These are phyloP conservation scores for Macrosteles quadrilineatus DNA, from an alignment of 1,140 invertebrate species.

Conservation along the genomic window DNA sequence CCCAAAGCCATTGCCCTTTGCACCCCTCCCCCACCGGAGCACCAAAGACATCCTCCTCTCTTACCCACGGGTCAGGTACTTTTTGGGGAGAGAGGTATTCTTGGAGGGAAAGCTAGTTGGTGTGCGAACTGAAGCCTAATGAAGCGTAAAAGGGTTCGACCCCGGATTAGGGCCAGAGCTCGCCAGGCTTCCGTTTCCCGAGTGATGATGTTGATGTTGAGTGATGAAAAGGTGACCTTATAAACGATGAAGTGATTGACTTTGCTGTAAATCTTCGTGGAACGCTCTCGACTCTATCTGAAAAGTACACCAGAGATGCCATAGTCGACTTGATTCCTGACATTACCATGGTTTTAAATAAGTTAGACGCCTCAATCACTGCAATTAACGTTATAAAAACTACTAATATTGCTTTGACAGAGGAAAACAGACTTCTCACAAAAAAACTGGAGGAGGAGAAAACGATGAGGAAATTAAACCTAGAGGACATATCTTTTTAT, in stretches of 20 bases:
- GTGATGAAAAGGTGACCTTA: not conserved
- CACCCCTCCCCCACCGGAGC: too few species aligned
- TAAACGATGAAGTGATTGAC: constrained; percentile 5
- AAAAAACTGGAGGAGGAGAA: constrained; percentile 9
- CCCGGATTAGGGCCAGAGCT: too few species aligned
- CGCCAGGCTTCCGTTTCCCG: too few species aligned
- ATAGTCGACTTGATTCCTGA: constrained; percentile 13
- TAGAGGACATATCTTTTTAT: not conserved
- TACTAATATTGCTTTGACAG: not conserved
- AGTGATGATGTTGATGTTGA: too few species aligned
- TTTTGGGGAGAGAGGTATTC: too few species aligned
- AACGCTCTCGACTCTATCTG: not conserved
- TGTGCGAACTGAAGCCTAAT: too few species aligned
- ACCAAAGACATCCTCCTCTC: too few species aligned
- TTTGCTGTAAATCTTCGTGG: not conserved
- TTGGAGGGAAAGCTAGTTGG: too few species aligned
- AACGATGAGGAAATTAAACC: constrained; percentile 2
- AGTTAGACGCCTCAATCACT: not conserved
- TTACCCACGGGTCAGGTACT: too few species aligned
- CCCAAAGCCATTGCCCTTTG: too few species aligned
- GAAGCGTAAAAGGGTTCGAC: too few species aligned
- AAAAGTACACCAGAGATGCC: not conserved
- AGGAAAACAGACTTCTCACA: constrained; percentile 11
- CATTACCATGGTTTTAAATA: not conserved
- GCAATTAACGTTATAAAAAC: not conserved